Base-by-base conservation (phyloP, 2,113 vertebrate species). In the Bolborhynchus lineola region DNA sequence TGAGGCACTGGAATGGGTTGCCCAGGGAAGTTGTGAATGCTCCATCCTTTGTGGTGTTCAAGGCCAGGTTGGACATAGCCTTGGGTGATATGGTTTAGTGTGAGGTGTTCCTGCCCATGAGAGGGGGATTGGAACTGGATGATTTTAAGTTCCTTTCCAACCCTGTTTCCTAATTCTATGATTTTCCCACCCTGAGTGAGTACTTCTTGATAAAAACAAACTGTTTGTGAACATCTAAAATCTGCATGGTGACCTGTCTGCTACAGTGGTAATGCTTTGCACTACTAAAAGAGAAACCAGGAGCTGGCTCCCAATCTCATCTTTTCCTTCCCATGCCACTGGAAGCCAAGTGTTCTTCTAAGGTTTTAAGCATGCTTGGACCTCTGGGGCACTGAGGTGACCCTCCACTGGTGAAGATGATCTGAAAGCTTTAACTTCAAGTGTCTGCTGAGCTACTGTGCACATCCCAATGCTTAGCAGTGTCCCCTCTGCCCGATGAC, bases 191-290 rank as follows among this genome's bases (percentile, higher is more conserved):
- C n/a, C 1, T 5, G 72, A 65, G 15, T 29, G 21, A 85, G 63
- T 49, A 69, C 49, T 93, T 95, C 92, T 91, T 68, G 44, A 94
- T 70, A 81, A 94, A 93, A 93, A 92, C 64, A 92, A 95, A 75
- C 72, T 67, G 64, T n/a, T 71, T 57, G 80, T 53, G 62, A 87
- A 82, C 67, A 88, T 60, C 90, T 82, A 77, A 77, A 95, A 86
- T 80, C 70, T 53, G 49, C 10, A 0, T 7, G 83, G 29, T 88
- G 82, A 93, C 90, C 72, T 29, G 35, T 0, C 55, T 86, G 59
- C 86, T 92, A n/a, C 55, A 65, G 13, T 44, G 39, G 52, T 50
- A 71, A 75, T 21, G 52, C 6, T 71, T 79, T 84, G 55, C 86
- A 65, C 86, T 90, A 65, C 83, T 76, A 91, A 47, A 35, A 82